Evolutionary conservation across 2,113 vertebrate genomes (phyloP).

Genomic region (Crotalus horridus): DNA sequence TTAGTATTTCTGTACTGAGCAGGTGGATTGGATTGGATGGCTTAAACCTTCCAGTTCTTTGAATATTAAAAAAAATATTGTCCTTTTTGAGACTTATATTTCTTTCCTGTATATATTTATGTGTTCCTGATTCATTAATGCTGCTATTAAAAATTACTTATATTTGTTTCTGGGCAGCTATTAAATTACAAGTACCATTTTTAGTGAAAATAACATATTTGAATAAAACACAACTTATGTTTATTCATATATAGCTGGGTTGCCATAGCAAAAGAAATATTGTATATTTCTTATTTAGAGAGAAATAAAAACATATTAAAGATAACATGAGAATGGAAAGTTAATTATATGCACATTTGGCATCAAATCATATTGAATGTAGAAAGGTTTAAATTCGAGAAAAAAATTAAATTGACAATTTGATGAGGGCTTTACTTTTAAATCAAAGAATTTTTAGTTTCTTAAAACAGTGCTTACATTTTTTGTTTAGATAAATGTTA

Average conservation of each 20-base stretch:
- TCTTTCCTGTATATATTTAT: constrained; percentile 18
- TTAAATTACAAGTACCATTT: constrained; percentile 39
- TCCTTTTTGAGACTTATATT: neutral
- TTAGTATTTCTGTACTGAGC: neutral
- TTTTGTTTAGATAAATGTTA: constrained; percentile 67
- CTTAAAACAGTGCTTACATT: constrained; percentile 46
- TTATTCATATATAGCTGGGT: constrained; percentile 33
- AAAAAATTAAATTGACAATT: neutral
- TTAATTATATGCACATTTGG: neutral
- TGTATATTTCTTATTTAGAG: constrained; percentile 51
- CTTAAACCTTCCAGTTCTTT: neutral
- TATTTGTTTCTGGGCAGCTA: constrained; percentile 31
- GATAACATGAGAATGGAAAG: constrained; percentile 28
- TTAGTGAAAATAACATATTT: constrained; percentile 43
- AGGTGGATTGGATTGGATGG: neutral
- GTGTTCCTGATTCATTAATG: constrained; percentile 3
- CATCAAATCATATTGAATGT: neutral
- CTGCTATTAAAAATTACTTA: neutral
- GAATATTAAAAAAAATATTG: neutral
- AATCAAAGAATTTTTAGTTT: constrained; percentile 24
- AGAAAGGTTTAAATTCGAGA: neutral
- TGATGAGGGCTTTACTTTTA: constrained; percentile 13
- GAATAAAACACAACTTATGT: constrained; percentile 46
- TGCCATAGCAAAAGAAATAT: constrained; percentile 51
- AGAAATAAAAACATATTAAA: constrained; percentile 42